Conservation (phyloP, 2,888 invertebrate genomes). For the Tetropium fuscum region DNA sequence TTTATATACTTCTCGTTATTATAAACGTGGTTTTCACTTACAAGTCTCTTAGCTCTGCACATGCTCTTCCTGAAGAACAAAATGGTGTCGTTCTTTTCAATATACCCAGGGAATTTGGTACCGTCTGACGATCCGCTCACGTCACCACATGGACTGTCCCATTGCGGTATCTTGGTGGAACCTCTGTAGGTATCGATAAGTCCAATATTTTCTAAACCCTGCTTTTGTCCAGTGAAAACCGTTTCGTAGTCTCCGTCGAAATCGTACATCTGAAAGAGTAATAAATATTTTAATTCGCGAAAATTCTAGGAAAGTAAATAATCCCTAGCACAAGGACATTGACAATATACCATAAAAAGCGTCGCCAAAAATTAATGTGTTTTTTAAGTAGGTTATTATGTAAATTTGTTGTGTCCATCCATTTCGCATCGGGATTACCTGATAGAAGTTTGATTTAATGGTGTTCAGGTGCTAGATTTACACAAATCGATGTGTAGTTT, state of each 20-base stretch:
- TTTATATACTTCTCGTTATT: neutral
- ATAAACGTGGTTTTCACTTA: slow-evolving; percentile 63
- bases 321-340: too few species aligned
- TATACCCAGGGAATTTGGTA: slow-evolving; percentile 82
- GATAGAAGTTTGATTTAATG: too few species aligned
- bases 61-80: slow-evolving; percentile 87
- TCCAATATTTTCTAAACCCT: slow-evolving; percentile 72
- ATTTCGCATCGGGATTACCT: too few species aligned
- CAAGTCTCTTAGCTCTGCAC: slow-evolving; percentile 84
- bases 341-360: too few species aligned
- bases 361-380: too few species aligned
- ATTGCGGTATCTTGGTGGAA: slow-evolving; percentile 79
- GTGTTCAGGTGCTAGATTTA: too few species aligned
- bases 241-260: slow-evolving; percentile 85
- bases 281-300: too few species aligned
- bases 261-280: slow-evolving; percentile 81
- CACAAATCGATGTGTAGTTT: too few species aligned
- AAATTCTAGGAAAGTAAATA: too few species aligned
- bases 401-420: too few species aligned
- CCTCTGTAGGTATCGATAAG: slow-evolving; percentile 84
- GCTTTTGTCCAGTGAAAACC: slow-evolving; percentile 77
- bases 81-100: slow-evolving; percentile 76
- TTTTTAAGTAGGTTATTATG: too few species aligned
- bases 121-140: slow-evolving; percentile 86
- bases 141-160: slow-evolving; percentile 82